Evolutionary conservation across 2,888 invertebrate genomes (phyloP).

Genomic region (Eupithecia tripunctaria): DNA sequence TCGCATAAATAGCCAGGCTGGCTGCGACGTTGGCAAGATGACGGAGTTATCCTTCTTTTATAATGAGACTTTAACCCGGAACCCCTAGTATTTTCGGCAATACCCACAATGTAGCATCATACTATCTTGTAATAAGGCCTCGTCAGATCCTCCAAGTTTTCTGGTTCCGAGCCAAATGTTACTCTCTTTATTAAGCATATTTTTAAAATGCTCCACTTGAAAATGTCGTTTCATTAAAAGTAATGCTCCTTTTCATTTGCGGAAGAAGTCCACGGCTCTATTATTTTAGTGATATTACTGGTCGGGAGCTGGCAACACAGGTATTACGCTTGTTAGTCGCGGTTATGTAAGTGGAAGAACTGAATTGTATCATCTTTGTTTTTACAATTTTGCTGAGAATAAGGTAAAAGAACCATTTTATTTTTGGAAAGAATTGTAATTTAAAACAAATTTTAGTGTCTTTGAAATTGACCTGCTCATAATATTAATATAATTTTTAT

Average conservation of each 20-base stretch:
- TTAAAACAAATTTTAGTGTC: too few species aligned
- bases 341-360: constrained; percentile 2
- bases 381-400: neutral
- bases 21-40: constrained; percentile 21
- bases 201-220: constrained; percentile 35
- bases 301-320: neutral
- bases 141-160: constrained; percentile 31
- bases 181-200: constrained; percentile 35
- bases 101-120: constrained; percentile 24
- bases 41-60: constrained; percentile 19
- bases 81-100: constrained; percentile 25
- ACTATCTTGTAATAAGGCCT: constrained; percentile 22
- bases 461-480: too few species aligned
- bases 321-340: constrained; percentile 12
- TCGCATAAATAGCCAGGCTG: neutral
- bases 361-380: constrained; percentile 3
- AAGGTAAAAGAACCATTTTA: neutral
- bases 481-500: too few species aligned
- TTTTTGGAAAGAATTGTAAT: neutral
- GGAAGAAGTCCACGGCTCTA: constrained; percentile 19
- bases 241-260: constrained; percentile 32
- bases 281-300: constrained; percentile 29
- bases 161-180: constrained; percentile 32
- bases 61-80: constrained; percentile 29
- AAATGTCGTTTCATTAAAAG: constrained; percentile 37